phyloP scores from a whole-genome alignment of 2,797 vertebrate species.

The Synaphobranchus kaupii region DNA sequence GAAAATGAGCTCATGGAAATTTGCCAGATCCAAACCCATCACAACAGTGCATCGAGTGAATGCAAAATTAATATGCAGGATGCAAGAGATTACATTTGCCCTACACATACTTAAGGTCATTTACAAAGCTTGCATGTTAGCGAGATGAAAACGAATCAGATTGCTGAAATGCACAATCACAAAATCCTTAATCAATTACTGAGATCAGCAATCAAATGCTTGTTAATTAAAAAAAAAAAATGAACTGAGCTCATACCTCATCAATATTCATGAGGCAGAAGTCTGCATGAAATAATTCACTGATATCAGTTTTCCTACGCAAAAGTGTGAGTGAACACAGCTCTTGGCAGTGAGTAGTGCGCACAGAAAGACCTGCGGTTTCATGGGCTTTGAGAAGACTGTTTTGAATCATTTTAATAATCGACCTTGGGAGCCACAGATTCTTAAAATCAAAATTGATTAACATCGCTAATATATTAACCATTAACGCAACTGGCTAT shows the following conservation, averaged over 20 bases:
- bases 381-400: not conserved
- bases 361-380: not conserved
- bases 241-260: too few species aligned
- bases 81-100: not conserved
- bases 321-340: not conserved
- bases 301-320: not conserved
- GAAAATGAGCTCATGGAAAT: not conserved
- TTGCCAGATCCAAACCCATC: not conserved
- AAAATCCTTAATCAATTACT: not conserved
- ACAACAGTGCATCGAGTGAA: not conserved
- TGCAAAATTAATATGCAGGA: constrained; percentile 2
- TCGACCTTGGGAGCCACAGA: not conserved
- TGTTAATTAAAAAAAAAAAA: not conserved
- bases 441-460: not conserved
- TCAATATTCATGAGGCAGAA: not conserved
- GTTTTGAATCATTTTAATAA: not conserved
- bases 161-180: not conserved
- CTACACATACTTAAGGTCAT: not conserved
- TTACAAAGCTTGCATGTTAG: not conserved
- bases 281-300: not conserved
- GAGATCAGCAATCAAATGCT: not conserved
- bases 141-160: not conserved
- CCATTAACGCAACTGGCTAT: not conserved
- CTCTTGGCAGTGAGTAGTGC: not conserved
- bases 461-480: not conserved